These are phyloP conservation scores for Labrus mixtus DNA, from an alignment of 2,113 vertebrate genomes.

Conservation along the genomic window DNA sequence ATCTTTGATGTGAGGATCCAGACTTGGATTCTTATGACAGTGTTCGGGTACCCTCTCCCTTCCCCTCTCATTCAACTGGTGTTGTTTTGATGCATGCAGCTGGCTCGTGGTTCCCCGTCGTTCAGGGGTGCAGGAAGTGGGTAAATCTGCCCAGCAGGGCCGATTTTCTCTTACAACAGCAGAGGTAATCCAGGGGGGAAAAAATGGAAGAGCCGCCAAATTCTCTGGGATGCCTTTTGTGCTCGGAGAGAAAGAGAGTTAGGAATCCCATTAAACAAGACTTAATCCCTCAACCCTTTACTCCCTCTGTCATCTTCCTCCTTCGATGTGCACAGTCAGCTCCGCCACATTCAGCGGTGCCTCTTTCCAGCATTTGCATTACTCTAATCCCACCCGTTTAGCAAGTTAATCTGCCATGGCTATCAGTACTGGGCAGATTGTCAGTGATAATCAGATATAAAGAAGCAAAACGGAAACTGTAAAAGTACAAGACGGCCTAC, in stretches of 20 bases:
- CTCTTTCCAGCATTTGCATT: constrained; percentile 41
- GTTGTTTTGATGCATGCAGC: constrained; percentile 43
- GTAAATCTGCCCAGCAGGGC: constrained; percentile 45
- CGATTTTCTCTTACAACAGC: constrained; percentile 30
- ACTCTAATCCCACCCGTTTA: constrained; percentile 55
- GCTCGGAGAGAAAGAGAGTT: constrained; percentile 55
- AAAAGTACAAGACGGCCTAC: constrained; percentile 20
- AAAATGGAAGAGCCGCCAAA: constrained; percentile 33
- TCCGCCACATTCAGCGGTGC: constrained; percentile 17
- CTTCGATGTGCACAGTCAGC: constrained; percentile 49
- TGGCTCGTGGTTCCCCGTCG: constrained; percentile 9
- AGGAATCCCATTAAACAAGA: constrained; percentile 72
- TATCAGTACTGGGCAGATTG: constrained; percentile 26
- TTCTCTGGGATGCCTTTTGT: constrained; percentile 61
- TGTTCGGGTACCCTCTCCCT: constrained; percentile 24
- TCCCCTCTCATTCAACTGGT: constrained; percentile 29
- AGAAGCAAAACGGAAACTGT: constrained; percentile 6
- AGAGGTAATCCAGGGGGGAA: constrained; percentile 47
- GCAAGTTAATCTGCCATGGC: constrained; percentile 22
- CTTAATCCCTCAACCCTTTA: constrained; percentile 61
- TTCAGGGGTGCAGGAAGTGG: constrained; percentile 43
- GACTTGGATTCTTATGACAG: constrained; percentile 28
- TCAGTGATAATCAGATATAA: constrained; percentile 31
- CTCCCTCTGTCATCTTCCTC: constrained; percentile 37
- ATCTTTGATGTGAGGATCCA: constrained; percentile 58